phyloP scores from a whole-genome alignment of 2,113 vertebrate genomes.

The Rissa tridactyla region DNA sequence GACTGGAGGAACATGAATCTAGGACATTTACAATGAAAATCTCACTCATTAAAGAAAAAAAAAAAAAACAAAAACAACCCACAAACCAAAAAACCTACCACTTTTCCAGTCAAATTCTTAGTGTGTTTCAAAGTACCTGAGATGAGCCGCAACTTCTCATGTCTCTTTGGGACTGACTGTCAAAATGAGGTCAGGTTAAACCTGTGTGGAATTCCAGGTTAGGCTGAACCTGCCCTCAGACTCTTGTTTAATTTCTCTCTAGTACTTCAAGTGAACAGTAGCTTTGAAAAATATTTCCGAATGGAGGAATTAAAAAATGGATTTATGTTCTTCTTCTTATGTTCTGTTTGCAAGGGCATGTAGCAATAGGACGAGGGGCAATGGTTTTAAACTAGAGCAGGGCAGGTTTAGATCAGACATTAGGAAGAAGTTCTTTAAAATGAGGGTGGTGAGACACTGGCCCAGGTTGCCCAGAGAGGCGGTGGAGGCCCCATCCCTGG shows the following conservation, averaged over 20 bases:
- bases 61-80: too few species aligned
- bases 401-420: too few species aligned
- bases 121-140: background rate
- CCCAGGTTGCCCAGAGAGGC: too few species aligned
- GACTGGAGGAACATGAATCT: background rate
- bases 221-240: background rate
- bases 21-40: background rate
- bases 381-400: too few species aligned
- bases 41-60: background rate
- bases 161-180: background rate
- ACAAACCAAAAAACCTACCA: background rate
- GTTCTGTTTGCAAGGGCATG: too few species aligned
- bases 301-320: background rate
- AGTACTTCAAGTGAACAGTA: background rate
- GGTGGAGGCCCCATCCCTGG: too few species aligned
- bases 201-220: background rate
- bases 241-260: background rate
- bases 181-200: background rate
- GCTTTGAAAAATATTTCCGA: background rate
- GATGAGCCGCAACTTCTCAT: background rate
- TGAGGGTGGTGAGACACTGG: too few species aligned
- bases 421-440: too few species aligned
- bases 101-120: background rate
- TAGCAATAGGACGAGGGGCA: too few species aligned
- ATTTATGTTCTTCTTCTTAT: background rate